Evolutionary conservation across 2,797 vertebrate species (phyloP).

Genomic region (Thalassophryne amazonica): DNA sequence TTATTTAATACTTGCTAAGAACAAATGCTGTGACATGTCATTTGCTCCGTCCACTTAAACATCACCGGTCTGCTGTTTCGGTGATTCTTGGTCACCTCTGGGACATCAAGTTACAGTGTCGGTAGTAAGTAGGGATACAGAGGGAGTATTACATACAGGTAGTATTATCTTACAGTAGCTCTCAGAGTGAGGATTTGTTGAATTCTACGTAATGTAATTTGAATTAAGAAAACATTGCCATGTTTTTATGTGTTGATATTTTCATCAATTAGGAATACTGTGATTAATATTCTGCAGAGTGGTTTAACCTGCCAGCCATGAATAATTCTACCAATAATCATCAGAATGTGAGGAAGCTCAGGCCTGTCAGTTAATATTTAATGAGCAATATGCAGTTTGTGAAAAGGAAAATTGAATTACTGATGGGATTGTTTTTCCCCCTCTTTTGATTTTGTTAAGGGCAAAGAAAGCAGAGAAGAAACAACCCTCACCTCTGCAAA

Average conservation of each 20-base stretch:
- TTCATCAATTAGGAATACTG: constrained; percentile 12
- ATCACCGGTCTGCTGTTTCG: too few relatives aligned
- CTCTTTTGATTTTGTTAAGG: constrained; percentile 60
- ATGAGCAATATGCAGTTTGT: constrained; percentile 66
- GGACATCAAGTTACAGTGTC: background rate
- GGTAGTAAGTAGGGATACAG: too few relatives aligned
- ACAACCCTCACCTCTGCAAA: background rate
- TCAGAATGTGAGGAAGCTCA: constrained; percentile 57
- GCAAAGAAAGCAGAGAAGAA: constrained; percentile 13
- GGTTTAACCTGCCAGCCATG: constrained; percentile 31
- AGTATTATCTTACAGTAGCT: background rate
- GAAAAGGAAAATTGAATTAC: constrained; percentile 62
- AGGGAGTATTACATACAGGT: too few relatives aligned
- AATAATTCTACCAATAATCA: constrained; percentile 55
- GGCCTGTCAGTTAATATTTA: constrained; percentile 68
- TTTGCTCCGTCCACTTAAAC: too few relatives aligned
- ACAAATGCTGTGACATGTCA: too few relatives aligned
- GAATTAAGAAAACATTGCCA: constrained; percentile 10
- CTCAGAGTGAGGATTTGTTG: background rate
- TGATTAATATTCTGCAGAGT: constrained; percentile 27
- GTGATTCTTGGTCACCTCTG: background rate
- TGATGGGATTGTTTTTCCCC: constrained; percentile 55
- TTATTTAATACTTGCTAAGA: too few relatives aligned
- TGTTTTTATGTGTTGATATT: constrained; percentile 18
- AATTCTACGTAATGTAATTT: constrained; percentile 19